Base-by-base conservation (phyloP, 2,888 invertebrate species). In the Tetheella fluctuosa region DNA sequence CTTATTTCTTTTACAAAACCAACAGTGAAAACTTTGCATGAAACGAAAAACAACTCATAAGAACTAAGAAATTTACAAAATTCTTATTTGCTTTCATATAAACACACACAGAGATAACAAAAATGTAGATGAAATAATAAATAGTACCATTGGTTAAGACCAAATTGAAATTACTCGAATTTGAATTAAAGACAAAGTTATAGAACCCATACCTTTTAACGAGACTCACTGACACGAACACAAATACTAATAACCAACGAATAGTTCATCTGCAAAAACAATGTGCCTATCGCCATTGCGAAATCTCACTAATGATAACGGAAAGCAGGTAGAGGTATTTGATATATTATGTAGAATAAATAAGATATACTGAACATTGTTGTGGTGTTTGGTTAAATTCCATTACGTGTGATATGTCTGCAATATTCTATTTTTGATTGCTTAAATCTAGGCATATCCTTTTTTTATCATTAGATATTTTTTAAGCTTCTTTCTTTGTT, bases 281-380 rank as follows among this genome's bases (percentile, higher is more conserved):
- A 55, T 13, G 13, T 53, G n/a, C 30, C 7, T 55, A 55, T 34
- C 55, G 8, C 23, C 34, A 55, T 23, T 12, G 37, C 12, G 20
- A 54, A 54, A 55, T 55, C 55, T 37, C 55, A 15, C 34, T 25
- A 34, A 34, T 55, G 55, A 55, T 55, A 55, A 55, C 34, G 13
- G 15, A 23, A 30, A 30, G 48, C 15, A 7, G 1, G n/a, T 25
- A 1, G 28, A 28, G 15, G 10, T 17, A 28, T 30, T 34, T 20
- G 20, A 20, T 54, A 30, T 54, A 20, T 34, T 54, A 54, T 55
- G 12, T 34, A 55, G 37, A 6, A 34, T 55, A 23, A 20, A 28
- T 23, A 1, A 34, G 13, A 28, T 17, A 48, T 48, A 20, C n/a
- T 17, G 10, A 10, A 48, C 20, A 48, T 48, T 20, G 20, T 48